Conservation (phyloP, 2,797 vertebrate genomes). For the Sebastolobus alascanus region DNA sequence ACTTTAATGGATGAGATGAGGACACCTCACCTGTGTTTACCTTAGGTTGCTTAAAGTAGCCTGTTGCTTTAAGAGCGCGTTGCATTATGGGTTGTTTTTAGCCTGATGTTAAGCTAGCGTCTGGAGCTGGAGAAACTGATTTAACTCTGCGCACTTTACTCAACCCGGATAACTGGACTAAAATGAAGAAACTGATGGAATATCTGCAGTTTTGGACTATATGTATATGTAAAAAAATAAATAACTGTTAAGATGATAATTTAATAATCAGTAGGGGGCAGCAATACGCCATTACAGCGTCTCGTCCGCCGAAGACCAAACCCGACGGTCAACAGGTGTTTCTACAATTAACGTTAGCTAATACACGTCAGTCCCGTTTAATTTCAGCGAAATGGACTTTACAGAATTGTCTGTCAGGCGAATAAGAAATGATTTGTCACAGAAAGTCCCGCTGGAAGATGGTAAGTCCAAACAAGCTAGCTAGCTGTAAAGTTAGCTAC, state of each 20-base stretch:
- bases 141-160: not conserved
- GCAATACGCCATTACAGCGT: not conserved
- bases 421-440: not conserved
- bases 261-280: not conserved
- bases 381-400: not conserved
- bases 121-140: not conserved
- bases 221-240: not conserved
- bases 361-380: not conserved
- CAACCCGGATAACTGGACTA: too few species aligned
- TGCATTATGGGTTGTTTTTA: conserved; percentile 16
- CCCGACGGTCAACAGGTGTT: not conserved
- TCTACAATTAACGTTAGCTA: too few species aligned
- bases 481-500: not conserved
- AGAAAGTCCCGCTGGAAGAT: not conserved
- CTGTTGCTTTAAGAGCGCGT: not conserved
- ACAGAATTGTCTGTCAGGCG: not conserved
- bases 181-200: too few species aligned
- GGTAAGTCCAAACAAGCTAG: not conserved
- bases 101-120: not conserved
- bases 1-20: not conserved
- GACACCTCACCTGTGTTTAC: not conserved
- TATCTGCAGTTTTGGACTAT: not conserved
- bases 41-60: not conserved
- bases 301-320: not conserved
- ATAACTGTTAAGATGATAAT: too few species aligned